Conservation (phyloP, 2,113 vertebrate species). For the Pygoscelis antarcticus region DNA sequence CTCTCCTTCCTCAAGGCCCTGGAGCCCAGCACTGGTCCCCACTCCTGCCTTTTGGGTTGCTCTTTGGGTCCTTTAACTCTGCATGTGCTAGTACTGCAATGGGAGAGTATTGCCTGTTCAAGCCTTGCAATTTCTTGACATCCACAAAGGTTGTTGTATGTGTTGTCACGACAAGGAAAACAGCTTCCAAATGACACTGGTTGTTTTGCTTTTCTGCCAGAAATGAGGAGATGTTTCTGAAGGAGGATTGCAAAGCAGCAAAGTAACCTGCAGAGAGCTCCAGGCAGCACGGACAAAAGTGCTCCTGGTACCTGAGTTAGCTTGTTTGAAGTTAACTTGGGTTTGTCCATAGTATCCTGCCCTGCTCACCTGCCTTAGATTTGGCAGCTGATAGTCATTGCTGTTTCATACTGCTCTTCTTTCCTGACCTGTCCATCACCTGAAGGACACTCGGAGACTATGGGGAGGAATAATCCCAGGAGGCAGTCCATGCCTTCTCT, state of each 20-base stretch:
- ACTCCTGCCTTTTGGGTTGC: background rate
- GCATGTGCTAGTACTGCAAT: background rate
- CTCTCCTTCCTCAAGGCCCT: background rate
- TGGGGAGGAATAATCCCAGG: background rate
- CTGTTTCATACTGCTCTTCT: background rate
- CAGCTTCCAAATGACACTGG: background rate
- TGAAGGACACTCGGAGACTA: background rate
- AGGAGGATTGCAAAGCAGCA: background rate
- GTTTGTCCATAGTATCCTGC: background rate
- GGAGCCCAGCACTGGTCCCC: background rate
- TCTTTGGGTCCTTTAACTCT: background rate
- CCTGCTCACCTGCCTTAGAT: background rate
- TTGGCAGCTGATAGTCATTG: background rate
- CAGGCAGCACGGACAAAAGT: accelerated
- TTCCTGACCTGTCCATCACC: background rate
- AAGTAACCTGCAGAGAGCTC: background rate
- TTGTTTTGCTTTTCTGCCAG: background rate
- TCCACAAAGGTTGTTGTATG: background rate
- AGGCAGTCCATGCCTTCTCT: background rate
- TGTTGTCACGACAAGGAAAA: background rate
- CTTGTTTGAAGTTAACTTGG: background rate
- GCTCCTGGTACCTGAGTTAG: background rate
- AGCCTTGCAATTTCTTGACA: background rate
- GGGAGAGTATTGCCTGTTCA: background rate
- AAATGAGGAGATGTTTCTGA: background rate